Percentiles rank a stretch among this genome's conserved stretches.
phyloP scores from a whole-genome alignment of 2,113 vertebrate species.

The Spilogale gracilis region DNA sequence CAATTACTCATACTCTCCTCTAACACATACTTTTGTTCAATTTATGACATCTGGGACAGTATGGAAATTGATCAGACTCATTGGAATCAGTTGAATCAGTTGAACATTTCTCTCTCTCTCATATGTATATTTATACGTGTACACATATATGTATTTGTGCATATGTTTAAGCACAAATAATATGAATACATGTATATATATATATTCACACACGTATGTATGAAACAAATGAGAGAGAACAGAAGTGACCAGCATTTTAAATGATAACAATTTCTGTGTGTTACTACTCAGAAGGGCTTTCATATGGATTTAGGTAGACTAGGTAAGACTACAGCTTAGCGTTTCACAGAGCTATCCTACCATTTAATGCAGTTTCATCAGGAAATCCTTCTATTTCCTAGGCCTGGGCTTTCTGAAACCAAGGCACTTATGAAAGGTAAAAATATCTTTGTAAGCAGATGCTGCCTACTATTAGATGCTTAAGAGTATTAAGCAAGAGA shows the following conservation, averaged over 20 bases:
- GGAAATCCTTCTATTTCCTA: neutral
- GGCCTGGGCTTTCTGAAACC: neutral
- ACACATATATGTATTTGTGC: no score
- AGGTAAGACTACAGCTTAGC: neutral
- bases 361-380: neutral
- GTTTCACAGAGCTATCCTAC: neutral
- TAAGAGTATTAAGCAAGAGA: neutral
- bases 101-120: neutral
- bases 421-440: neutral
- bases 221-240: neutral
- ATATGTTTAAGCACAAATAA: rapidly evolving
- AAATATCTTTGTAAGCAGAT: neutral
- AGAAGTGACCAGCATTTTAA: neutral
- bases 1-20: neutral
- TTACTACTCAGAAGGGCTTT: neutral
- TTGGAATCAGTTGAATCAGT: neutral
- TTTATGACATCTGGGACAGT: neutral
- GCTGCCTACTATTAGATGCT: neutral
- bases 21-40: neutral
- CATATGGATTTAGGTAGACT: neutral
- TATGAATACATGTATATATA: neutral
- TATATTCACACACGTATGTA: neutral
- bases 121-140: no score
- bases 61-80: neutral
- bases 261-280: neutral